These are phyloP conservation scores for Myotis yumanensis DNA, from an alignment of 2,113 vertebrate species.

Conservation along the genomic window DNA sequence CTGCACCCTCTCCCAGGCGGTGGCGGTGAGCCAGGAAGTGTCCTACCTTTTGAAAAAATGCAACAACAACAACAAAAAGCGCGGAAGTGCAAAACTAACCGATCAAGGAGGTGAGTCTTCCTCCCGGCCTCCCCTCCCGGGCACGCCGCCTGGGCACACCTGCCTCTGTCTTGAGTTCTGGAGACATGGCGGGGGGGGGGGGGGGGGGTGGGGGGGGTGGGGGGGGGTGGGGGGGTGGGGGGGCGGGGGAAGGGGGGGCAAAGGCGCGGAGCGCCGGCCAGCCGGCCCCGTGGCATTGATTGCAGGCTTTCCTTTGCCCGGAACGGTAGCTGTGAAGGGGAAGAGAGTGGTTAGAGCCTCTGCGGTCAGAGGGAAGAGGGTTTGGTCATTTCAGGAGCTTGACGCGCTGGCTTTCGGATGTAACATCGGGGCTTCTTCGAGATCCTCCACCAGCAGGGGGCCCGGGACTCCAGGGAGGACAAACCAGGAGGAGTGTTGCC, in stretches of 20 bases:
- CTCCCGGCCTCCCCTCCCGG: background rate
- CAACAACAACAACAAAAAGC: no score
- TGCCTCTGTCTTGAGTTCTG: no score
- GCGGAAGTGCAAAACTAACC: background rate
- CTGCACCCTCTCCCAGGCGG: background rate
- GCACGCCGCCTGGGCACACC: no score
- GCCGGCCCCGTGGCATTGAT: background rate
- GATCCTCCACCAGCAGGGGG: conserved; percentile 43
- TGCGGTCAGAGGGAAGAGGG: background rate
- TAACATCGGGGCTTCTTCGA: background rate
- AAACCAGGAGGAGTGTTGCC: background rate
- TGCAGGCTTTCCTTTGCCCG: background rate
- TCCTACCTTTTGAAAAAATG: background rate
- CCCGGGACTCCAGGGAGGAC: conserved; percentile 27
- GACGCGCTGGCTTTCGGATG: background rate
- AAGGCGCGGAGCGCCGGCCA: no score
- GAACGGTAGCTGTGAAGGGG: background rate
- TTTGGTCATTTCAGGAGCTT: background rate
- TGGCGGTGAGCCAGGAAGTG: background rate
- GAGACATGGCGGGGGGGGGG: no score
- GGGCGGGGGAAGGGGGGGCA: no score
- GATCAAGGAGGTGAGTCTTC: background rate
- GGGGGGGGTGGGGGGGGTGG: no score
- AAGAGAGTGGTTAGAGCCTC: background rate
- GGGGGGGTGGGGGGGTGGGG: no score